Base-by-base conservation (phyloP, 2,113 vertebrate species). In the Spea bombifrons region DNA sequence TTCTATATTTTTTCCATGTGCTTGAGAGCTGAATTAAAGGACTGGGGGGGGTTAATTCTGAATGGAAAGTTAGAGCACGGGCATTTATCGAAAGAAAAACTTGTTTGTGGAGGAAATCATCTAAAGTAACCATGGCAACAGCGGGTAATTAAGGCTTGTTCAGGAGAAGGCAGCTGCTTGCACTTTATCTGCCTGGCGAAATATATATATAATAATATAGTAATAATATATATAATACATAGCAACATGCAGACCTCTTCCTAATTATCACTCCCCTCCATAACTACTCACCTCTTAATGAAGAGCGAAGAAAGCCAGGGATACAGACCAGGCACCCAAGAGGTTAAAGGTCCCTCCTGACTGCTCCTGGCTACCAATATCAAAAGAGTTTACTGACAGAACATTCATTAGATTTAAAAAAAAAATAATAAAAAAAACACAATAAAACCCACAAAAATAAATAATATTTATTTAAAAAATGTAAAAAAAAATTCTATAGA, bases 81-180 rank as follows among this genome's bases (percentile, higher is more conserved):
- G 30, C 30, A 2, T 30, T 30, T 30, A 30, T 30, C 30, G 30
- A 30, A 30, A 30, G 30, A 30, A 30, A 30, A 30, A 30, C 30
- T 30, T 30, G 30, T 30, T 30, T 30, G 2, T 30, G 30, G 30
- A 30, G 30, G 88, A 88, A 87, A 90, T 92, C 90, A 88, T 90
- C 88, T 88, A 87, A 83, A 0, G 87, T 92, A 91, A 63, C 89
- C 88, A 93, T 92, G 87, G 88, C 86, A 92, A 91, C 91, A 50
- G 89, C 83, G 86, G 88, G 88, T 90, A 92, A 92, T 92, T 93
- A 93, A 91, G 88, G 83, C 86, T 89, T 0, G 30, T 92, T 92
- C 90, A 90, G 88, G 87, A 90, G 88, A 85, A 85, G 91, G 89
- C 91, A 92, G 91, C 90, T 93, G 91, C 87, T 89, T 80, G 84